phyloP scores from a whole-genome alignment of 2,888 invertebrate genomes.

The Tetragnatha montana region DNA sequence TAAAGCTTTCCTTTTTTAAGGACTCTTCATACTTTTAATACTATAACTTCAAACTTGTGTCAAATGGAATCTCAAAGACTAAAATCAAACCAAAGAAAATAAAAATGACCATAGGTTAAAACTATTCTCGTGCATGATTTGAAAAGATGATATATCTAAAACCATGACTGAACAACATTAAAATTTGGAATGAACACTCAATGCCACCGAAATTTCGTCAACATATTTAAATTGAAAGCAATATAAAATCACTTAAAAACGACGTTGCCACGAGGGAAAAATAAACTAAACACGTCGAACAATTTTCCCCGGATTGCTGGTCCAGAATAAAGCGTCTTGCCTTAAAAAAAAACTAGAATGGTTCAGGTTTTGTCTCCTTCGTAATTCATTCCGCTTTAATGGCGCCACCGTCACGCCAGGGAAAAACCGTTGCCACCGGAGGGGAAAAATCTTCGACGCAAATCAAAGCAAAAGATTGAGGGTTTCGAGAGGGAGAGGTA shows the following conservation, averaged over 20 bases:
- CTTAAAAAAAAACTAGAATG: neutral
- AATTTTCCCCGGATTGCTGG: neutral
- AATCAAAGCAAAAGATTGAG: neutral
- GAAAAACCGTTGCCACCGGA: neutral
- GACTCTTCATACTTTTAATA: too few species aligned
- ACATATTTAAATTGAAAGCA: neutral
- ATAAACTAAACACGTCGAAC: neutral
- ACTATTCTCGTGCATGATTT: too few species aligned
- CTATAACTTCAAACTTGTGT: too few species aligned
- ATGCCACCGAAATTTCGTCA: too few species aligned
- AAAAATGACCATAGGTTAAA: too few species aligned
- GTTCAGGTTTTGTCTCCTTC: neutral
- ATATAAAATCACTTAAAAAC: neutral
- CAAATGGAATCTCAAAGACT: too few species aligned
- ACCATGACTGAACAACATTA: too few species aligned
- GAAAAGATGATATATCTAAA: too few species aligned
- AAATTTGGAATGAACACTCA: too few species aligned
- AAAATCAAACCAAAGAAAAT: too few species aligned
- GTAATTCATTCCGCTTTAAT: neutral
- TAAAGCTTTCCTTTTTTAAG: too few species aligned
- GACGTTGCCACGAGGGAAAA: neutral
- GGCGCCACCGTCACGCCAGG: neutral
- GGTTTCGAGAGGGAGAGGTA: neutral
- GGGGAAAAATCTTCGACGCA: neutral
- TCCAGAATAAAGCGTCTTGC: neutral